phyloP scores from a whole-genome alignment of 2,797 vertebrate genomes.

The Corythornis leucogaster region DNA sequence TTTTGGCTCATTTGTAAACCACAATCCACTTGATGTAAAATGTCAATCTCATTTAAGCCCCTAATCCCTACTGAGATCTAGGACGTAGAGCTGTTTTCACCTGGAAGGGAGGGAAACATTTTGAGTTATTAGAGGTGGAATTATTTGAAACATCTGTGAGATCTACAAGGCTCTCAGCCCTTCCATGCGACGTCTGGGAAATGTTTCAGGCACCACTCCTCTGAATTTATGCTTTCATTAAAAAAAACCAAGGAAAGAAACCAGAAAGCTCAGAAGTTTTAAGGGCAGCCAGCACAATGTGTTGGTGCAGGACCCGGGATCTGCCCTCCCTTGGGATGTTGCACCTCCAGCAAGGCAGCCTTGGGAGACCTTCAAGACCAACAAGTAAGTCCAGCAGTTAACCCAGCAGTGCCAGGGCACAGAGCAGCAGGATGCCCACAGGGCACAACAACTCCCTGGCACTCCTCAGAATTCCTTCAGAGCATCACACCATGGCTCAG shows the following conservation, averaged over 20 bases:
- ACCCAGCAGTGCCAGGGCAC: too few relatives aligned
- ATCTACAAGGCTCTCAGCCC: constrained; percentile 10
- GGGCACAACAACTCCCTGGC: background rate
- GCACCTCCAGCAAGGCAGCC: background rate
- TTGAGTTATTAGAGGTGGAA: background rate
- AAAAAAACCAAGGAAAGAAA: background rate
- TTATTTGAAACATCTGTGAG: constrained; percentile 40
- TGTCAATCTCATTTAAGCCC: background rate
- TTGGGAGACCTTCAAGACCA: background rate
- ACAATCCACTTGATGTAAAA: background rate
- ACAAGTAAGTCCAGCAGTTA: too few relatives aligned
- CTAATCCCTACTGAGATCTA: background rate
- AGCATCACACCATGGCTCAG: background rate
- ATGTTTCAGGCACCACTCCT: constrained; percentile 2
- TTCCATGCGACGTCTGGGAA: background rate
- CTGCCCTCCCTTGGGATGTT: background rate
- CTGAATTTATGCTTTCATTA: background rate
- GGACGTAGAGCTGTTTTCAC: constrained; percentile 14
- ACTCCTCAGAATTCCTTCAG: background rate
- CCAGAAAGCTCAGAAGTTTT: background rate
- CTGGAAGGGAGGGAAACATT: constrained; percentile 11
- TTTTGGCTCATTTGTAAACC: background rate
- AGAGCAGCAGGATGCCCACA: background rate
- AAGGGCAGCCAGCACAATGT: background rate
- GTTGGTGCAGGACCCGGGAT: fast-evolving